A percentile compares a stretch with the other conserved stretches of the same genome.
These are phyloP conservation scores for Tribolium madens DNA, from an alignment of 1,140 invertebrate genomes.

Conservation along the genomic window DNA sequence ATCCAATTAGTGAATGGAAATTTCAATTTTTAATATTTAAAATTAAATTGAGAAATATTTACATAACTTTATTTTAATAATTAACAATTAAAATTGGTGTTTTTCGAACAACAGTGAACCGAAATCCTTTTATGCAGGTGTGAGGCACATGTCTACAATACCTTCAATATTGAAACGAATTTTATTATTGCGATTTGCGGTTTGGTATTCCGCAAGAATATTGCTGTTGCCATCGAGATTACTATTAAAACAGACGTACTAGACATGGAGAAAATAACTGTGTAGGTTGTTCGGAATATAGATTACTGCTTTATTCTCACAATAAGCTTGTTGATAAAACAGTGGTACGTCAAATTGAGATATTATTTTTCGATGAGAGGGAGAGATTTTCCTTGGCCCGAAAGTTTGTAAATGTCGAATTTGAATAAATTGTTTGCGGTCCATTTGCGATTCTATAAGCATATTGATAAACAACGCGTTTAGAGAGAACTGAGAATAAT, in stretches of 20 bases:
- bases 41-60: neutral
- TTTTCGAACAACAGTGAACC: neutral
- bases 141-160: neutral
- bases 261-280: conserved; percentile 20
- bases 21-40: too few species aligned
- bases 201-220: conserved; percentile 23
- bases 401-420: conserved; percentile 14
- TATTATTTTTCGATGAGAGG: conserved; percentile 12
- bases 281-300: conserved; percentile 29
- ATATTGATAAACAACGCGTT: conserved; percentile 25
- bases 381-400: neutral
- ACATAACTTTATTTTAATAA: too few species aligned
- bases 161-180: conserved; percentile 3
- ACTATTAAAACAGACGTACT: conserved; percentile 32
- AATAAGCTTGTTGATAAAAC: conserved; percentile 32
- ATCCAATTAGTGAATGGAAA: neutral
- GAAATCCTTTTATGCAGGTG: neutral
- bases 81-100: neutral
- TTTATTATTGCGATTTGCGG: conserved; percentile 28
- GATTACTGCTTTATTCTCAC: conserved; percentile 24
- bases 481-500: conserved; percentile 1
- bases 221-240: conserved; percentile 15
- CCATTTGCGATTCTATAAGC: neutral
- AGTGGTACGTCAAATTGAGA: conserved; percentile 5
- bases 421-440: conserved; percentile 15